These are phyloP conservation scores for Hymenopus coronatus DNA, from an alignment of 2,888 invertebrate species.

Conservation along the genomic window DNA sequence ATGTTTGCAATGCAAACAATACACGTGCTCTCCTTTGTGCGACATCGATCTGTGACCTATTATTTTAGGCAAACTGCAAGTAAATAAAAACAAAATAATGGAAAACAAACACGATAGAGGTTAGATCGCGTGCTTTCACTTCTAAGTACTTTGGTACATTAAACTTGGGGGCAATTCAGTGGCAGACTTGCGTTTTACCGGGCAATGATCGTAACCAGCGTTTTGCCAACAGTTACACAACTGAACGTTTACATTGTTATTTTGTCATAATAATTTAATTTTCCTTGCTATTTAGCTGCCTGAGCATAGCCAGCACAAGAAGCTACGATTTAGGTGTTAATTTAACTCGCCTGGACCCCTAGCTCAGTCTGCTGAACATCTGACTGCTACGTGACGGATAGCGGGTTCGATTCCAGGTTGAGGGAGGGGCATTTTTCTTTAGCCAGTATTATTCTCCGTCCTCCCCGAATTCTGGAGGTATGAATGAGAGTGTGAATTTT, in stretches of 20 bases:
- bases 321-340: neutral
- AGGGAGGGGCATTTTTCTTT: too few relatives aligned
- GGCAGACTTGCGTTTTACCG: neutral
- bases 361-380: too few relatives aligned
- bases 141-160: neutral
- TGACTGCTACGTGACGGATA: too few relatives aligned
- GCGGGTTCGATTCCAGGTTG: too few relatives aligned
- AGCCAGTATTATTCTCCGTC: too few relatives aligned
- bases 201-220: neutral
- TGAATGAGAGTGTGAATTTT: too few relatives aligned
- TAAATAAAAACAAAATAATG: neutral
- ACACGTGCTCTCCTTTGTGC: neutral
- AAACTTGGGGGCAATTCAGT: neutral
- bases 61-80: neutral
- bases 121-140: neutral
- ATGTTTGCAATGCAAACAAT: too few relatives aligned
- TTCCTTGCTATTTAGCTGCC: neutral
- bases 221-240: neutral
- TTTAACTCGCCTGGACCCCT: too few relatives aligned
- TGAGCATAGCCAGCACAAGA: neutral
- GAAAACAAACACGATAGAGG: neutral
- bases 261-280: neutral
- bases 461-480: too few relatives aligned
- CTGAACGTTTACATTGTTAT: neutral
- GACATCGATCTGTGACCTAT: neutral